Evolutionary conservation across 1,140 invertebrate genomes (phyloP), one percentile per base, ranked within the genome.

Genomic region (Schlechtendalia chinensis): DNA sequence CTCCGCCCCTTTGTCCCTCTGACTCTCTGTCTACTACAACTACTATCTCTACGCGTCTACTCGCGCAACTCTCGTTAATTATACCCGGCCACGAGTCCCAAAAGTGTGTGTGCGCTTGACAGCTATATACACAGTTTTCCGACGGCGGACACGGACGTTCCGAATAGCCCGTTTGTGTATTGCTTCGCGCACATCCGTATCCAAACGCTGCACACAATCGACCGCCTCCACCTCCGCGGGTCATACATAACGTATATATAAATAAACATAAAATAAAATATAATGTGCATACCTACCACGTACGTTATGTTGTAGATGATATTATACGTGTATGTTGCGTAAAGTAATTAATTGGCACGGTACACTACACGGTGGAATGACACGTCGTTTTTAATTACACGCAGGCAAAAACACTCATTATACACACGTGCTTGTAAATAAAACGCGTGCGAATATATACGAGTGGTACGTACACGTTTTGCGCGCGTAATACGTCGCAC

Each of bases 281-380:
- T 63, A n/a, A 63, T 32, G 22, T 24, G 56, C 11, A 58, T 8
- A 3, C 24, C 10, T 58, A 22, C n/a, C 24, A 14, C 24, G 24
- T 59, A 27, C 27, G 24, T 59, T 12, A 56, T 24, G 11, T 24
- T 27, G 11, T 56, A n/a, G 11, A 58, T 58, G 22, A 22, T 22
- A 61, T n/a, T 61, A 27, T 29, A 61, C 17, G 27, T 61, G 24
- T 61, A 61, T 61, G 59, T 61, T 29, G 27, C 61, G 61, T 65
- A 65, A 32, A 67, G 63, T 67, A 67, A 71, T 71, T 71, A 71
- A 71, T 71, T 50, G 69, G 69, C 69, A 71, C 45, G 67, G 67
- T 71, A 50, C 67, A 50, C 45, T 50, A 71, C 69, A 53, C 22
- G 5, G 47, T 17, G n/a, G n/a, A 69, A n/a, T 39, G 65, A 69